phyloP scores from a whole-genome alignment of 1,140 invertebrate genomes.

The Pseudomyrmex flavicornis region DNA sequence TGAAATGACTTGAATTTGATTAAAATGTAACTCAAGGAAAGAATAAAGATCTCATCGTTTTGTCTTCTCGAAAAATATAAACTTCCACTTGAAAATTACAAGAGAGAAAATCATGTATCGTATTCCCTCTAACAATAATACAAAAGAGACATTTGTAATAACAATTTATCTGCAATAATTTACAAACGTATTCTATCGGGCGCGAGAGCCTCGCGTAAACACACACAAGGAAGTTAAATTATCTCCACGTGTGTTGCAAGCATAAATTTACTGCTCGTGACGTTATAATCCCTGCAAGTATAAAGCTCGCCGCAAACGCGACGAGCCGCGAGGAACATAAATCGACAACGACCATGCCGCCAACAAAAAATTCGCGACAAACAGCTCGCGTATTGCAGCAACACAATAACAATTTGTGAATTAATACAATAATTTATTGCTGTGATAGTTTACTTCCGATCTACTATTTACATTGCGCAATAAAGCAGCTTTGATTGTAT shows the following conservation, averaged over 20 bases:
- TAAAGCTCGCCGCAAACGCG: background rate
- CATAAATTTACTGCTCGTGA: conserved; percentile 1
- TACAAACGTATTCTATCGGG: background rate
- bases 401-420: background rate
- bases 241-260: background rate
- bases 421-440: conserved; percentile 61
- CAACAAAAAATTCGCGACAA: background rate
- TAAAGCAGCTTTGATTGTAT: background rate
- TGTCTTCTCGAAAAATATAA: too few relatives aligned
- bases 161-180: background rate
- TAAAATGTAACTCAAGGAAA: background rate
- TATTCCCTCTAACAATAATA: too few relatives aligned
- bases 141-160: too few relatives aligned
- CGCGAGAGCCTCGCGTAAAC: background rate
- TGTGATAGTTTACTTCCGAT: conserved; percentile 38
- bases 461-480: conserved; percentile 44
- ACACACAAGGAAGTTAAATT: background rate
- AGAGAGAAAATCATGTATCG: too few relatives aligned
- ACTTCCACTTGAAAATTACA: too few relatives aligned
- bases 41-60: too few relatives aligned
- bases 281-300: background rate
- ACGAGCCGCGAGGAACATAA: background rate
- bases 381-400: background rate
- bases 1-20: conserved; percentile 8
- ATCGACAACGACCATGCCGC: background rate